Conservation (phyloP, 2,888 invertebrate genomes). For the Napeogenes sylphis region DNA sequence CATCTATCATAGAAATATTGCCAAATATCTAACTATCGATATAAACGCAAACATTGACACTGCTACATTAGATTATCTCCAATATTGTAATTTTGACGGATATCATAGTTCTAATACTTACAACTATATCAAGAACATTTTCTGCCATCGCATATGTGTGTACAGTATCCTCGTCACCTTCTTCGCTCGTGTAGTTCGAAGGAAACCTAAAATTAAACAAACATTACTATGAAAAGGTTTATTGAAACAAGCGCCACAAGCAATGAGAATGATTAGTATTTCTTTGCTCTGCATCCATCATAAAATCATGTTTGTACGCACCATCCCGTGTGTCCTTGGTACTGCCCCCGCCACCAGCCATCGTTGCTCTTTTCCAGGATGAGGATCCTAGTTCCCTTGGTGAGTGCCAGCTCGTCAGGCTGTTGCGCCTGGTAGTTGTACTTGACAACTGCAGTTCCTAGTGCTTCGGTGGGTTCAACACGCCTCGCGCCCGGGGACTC, state of each 20-base stretch:
- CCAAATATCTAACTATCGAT: too few species aligned
- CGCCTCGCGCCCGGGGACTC: conserved; percentile 63
- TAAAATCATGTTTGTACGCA: conserved; percentile 25
- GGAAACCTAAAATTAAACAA: conserved; percentile 88
- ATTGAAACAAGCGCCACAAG: too few species aligned
- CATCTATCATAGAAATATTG: too few species aligned
- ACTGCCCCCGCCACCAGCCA: conserved; percentile 99
- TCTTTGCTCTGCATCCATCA: too few species aligned
- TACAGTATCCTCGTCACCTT: conserved; percentile 91
- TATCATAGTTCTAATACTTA: conserved; percentile 37
- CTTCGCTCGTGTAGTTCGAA: conserved; percentile 97
- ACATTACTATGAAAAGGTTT: neutral
- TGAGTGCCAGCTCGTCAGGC: conserved; percentile 95
- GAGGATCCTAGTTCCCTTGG: conserved; percentile 95
- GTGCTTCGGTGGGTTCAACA: conserved; percentile 90
- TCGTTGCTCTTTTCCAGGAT: conserved; percentile 99
- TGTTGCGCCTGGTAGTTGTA: conserved; percentile 96
- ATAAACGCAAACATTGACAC: too few species aligned
- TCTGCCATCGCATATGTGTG: conserved; percentile 97
- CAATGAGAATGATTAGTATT: too few species aligned
- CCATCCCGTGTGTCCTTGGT: conserved; percentile 77
- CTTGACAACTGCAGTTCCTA: conserved; percentile 94
- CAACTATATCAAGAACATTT: conserved; percentile 96
- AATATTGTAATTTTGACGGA: too few species aligned
- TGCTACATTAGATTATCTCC: too few species aligned